These are phyloP conservation scores for Microctenopoma steveboyesi DNA, from an alignment of 2,797 vertebrate genomes.

Conservation along the genomic window DNA sequence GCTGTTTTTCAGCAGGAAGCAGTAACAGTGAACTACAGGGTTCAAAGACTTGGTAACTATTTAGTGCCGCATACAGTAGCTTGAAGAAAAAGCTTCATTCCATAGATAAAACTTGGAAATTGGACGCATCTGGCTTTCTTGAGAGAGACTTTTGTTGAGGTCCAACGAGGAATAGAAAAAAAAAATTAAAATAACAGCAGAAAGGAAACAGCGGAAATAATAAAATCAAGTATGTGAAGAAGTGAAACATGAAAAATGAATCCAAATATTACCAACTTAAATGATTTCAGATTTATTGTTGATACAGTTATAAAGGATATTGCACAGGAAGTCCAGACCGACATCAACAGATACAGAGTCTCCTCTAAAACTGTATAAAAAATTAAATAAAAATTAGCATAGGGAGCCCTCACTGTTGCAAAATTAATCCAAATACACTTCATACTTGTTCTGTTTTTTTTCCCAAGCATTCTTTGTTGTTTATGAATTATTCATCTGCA, in stretches of 20 bases:
- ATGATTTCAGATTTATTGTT: slow-evolving; percentile 75
- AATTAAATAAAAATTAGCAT: slow-evolving; percentile 42
- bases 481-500: slow-evolving; percentile 27
- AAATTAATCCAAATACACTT: slow-evolving; percentile 44
- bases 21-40: slow-evolving; percentile 21
- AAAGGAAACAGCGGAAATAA: background rate
- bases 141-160: background rate
- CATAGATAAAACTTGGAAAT: slow-evolving; percentile 29
- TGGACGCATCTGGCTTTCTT: background rate
- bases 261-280: slow-evolving; percentile 31
- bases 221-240: background rate
- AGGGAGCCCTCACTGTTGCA: slow-evolving; percentile 25
- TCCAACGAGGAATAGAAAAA: background rate
- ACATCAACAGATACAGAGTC: slow-evolving; percentile 51
- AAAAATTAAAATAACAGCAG: background rate
- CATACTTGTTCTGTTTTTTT: slow-evolving; percentile 52
- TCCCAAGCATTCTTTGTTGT: slow-evolving; percentile 20
- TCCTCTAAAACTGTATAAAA: slow-evolving; percentile 38
- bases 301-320: slow-evolving; percentile 77
- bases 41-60: slow-evolving; percentile 48
- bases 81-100: slow-evolving; percentile 10
- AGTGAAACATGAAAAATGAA: background rate
- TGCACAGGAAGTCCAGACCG: slow-evolving; percentile 76
- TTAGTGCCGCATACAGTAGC: slow-evolving; percentile 38
- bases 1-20: slow-evolving; percentile 59